Base-by-base conservation (phyloP, 2,888 invertebrate species). In the Andrena flavipes region DNA sequence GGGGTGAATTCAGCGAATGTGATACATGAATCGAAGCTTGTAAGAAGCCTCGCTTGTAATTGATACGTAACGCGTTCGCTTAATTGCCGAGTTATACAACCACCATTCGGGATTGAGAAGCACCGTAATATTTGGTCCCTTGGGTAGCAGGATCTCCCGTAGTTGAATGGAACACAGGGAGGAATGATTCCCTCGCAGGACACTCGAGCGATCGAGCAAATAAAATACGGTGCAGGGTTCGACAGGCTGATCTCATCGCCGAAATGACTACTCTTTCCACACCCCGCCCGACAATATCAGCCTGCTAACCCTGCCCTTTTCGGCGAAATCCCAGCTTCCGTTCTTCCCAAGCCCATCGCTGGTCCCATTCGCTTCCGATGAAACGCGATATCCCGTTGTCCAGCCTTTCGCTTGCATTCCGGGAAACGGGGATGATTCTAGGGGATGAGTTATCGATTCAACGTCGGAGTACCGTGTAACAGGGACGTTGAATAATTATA, bases 231-330 rank as follows among this genome's bases (percentile, higher is more conserved):
- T 88, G 92, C 93, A 91, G 93, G 92, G 93, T 93, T 93, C 93
- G 93, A 94, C 93, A 93, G 93, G 94, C 94, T 94, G 94, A 94
- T 94, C 93, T 93, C 93, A 94, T 94, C 94, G 94, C 94, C 94
- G 94, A 94, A 94, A 93, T 94, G 93, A 93, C 90, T 92, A 84
- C 88, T 87, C 88, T 70, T 90, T 92, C 91, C 92, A 93, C 94
- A 93, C 90, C 93, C 93, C 94, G 93, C 88, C 91, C 93, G 93
- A 94, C 93, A 92, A 93, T 91, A 94, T 94, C 94, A 93, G 93
- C 93, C 93, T 94, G 93, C 91, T 94, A 94, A 93, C 94, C 93
- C 93, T 92, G 92, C 90, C 92, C 92, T 89, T 87, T 84, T 76
- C 69, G 85, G 62, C 78, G 77, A 76, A 71, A 75, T 82, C 76